Percentiles rank a stretch among this genome's conserved stretches.
These are phyloP conservation scores for Pterostichus madidus DNA, from an alignment of 2,888 invertebrate genomes.

Conservation along the genomic window DNA sequence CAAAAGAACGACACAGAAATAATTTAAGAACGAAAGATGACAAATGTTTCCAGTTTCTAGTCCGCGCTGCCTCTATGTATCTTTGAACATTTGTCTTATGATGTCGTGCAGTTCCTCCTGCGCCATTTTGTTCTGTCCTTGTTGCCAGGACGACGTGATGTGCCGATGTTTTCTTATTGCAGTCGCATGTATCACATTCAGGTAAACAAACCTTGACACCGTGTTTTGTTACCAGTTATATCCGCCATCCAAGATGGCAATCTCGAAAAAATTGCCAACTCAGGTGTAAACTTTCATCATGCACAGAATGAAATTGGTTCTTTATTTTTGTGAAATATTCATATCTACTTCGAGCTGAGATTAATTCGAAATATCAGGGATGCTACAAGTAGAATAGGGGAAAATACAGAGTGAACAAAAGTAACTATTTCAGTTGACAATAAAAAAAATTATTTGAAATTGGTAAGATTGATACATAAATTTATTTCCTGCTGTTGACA, in stretches of 20 bases:
- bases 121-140: constrained; percentile 35
- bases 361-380: not conserved
- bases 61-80: not conserved
- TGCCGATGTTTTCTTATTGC: constrained; percentile 35
- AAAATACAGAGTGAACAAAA: no score
- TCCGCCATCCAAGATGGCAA: not conserved
- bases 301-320: not conserved
- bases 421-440: no score
- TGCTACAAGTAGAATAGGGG: no score
- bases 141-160: constrained; percentile 17
- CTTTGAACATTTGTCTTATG: constrained; percentile 31
- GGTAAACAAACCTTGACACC: constrained; percentile 46
- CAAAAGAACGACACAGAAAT: constrained; percentile 33
- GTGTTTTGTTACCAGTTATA: not conserved
- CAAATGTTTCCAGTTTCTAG: constrained; percentile 11
- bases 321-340: not conserved
- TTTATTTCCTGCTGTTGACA: no score
- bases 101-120: not conserved
- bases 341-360: not conserved
- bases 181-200: constrained; percentile 25
- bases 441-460: no score
- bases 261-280: constrained; percentile 19
- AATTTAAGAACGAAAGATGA: constrained; percentile 43
- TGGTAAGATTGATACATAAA: no score
- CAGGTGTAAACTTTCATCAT: not conserved